Conservation (phyloP, 1,140 invertebrate species). For the Cardiocondyla obscurior region DNA sequence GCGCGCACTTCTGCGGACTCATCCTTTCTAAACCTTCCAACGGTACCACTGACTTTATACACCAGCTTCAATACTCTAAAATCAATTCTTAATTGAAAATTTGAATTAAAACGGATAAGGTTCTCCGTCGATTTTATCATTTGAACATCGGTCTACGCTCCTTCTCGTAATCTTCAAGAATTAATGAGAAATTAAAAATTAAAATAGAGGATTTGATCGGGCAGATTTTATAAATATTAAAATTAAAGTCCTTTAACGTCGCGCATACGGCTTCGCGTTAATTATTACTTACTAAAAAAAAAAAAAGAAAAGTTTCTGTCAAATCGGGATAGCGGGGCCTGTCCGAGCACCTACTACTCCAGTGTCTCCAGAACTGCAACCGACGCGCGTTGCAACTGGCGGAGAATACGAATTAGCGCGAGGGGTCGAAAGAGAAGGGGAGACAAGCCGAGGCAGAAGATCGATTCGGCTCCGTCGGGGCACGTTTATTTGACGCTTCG, state of each 20-base stretch:
- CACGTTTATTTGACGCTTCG: conserved; percentile 64
- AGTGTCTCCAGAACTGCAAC: conserved; percentile 61
- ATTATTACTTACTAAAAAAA: conserved; percentile 25
- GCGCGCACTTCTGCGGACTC: background rate
- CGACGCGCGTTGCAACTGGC: conserved; percentile 69
- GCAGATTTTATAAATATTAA: background rate
- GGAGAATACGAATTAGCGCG: conserved; percentile 69
- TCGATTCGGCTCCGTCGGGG: conserved; percentile 66
- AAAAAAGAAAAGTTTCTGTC: background rate
- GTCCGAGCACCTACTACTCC: conserved; percentile 10
- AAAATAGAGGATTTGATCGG: background rate
- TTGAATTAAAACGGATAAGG: background rate
- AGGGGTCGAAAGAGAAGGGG: conserved; percentile 40
- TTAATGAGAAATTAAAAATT: background rate
- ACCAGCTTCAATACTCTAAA: background rate
- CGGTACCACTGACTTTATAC: background rate
- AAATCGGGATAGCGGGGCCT: background rate
- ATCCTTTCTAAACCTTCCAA: background rate
- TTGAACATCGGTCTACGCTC: background rate
- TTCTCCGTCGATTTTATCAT: background rate
- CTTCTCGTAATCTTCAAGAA: background rate
- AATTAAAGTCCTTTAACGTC: too few species aligned
- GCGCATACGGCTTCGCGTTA: background rate
- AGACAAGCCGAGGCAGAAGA: conserved; percentile 48
- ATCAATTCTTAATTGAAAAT: background rate